phyloP scores from a whole-genome alignment of 2,797 vertebrate genomes.

The Lithobates pipiens region DNA sequence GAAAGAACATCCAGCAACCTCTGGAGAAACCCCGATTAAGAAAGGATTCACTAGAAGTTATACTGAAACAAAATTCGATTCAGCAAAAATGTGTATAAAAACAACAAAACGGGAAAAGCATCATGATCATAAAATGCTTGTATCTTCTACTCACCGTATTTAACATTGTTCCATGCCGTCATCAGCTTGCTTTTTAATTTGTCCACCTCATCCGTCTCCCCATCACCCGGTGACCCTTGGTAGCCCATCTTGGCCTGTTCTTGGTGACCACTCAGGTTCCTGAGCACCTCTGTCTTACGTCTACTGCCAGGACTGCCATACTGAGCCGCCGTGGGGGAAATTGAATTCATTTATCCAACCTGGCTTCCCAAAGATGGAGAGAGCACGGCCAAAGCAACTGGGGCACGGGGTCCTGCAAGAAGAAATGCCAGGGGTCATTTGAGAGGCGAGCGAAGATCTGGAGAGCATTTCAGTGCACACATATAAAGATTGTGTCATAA shows the following conservation, averaged over 20 bases:
- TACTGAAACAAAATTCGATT: too few relatives aligned
- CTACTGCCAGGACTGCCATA: constrained; percentile 80
- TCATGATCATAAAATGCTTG: too few relatives aligned
- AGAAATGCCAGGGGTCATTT: neutral
- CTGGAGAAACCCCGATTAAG: too few relatives aligned
- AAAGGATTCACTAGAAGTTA: too few relatives aligned
- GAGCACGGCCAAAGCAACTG: neutral
- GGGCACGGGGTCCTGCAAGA: neutral
- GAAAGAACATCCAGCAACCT: too few relatives aligned
- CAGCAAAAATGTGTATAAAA: too few relatives aligned
- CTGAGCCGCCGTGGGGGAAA: constrained; percentile 85
- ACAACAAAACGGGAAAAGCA: too few relatives aligned
- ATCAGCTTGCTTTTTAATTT: constrained; percentile 89
- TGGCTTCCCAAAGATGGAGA: constrained; percentile 22
- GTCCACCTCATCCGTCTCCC: constrained; percentile 88
- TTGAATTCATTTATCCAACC: constrained; percentile 83
- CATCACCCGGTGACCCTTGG: constrained; percentile 49
- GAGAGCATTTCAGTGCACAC: too few relatives aligned
- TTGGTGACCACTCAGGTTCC: constrained; percentile 63
- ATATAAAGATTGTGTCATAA: too few relatives aligned
- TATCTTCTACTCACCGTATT: constrained; percentile 82
- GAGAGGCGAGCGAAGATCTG: too few relatives aligned
- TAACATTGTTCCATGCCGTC: constrained; percentile 91
- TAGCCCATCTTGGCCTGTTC: constrained; percentile 52
- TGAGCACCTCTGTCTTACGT: constrained; percentile 66